These are phyloP conservation scores for Syncerus caffer DNA, from an alignment of 2,797 vertebrate genomes.

Conservation along the genomic window DNA sequence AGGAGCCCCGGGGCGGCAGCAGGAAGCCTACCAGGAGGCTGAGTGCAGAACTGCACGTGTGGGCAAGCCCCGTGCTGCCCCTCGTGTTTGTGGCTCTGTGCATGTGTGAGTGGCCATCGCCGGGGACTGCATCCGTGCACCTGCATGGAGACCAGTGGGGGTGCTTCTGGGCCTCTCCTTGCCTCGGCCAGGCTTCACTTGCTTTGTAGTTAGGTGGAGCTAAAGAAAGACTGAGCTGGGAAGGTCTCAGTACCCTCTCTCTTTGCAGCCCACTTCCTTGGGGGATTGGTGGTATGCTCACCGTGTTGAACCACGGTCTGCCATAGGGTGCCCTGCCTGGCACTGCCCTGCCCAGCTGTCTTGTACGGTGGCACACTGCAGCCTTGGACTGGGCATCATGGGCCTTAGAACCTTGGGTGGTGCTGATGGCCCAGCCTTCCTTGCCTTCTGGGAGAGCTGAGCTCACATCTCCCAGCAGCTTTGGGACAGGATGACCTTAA, in stretches of 20 bases:
- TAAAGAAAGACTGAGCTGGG: neutral
- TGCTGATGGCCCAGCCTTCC: neutral
- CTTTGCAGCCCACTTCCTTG: neutral
- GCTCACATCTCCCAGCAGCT: neutral
- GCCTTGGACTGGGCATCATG: neutral
- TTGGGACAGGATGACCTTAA: neutral
- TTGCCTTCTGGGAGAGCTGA: neutral
- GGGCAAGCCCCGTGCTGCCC: neutral
- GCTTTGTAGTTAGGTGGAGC: neutral
- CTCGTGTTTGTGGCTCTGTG: slow-evolving; percentile 27
- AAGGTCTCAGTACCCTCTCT: neutral
- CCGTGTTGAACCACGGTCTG: neutral
- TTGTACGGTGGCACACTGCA: neutral
- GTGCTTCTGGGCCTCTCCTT: neutral
- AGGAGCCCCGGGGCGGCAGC: neutral
- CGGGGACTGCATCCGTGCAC: slow-evolving; percentile 53
- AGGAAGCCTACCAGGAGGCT: neutral
- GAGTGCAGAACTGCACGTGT: neutral
- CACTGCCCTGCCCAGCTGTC: neutral
- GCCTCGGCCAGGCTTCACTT: neutral
- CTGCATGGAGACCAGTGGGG: neutral
- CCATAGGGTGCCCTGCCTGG: neutral
- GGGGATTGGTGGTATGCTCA: neutral
- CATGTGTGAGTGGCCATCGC: slow-evolving; percentile 75
- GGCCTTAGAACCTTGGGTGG: neutral